Conservation (phyloP, 92 coral and sea anemone species). For the Siderastrea siderea region DNA sequence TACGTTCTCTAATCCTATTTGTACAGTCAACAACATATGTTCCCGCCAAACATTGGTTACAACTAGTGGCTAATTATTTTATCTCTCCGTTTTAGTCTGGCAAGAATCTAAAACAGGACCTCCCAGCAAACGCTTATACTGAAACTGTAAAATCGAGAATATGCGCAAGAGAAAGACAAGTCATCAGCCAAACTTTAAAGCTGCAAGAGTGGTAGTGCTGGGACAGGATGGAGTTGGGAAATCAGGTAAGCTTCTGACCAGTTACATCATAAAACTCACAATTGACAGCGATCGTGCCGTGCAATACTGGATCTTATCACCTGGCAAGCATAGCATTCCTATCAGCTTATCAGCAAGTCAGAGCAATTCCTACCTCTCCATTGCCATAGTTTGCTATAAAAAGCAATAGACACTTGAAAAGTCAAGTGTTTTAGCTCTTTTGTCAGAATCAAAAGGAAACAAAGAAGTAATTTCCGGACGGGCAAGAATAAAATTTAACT, state of each 20-base stretch:
- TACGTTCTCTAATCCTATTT: background rate
- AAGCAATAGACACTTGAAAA: slow-evolving; percentile 39
- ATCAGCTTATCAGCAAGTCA: slow-evolving; percentile 9
- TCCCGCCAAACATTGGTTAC: slow-evolving; percentile 7
- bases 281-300: background rate
- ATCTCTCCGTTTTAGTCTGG: slow-evolving; percentile 3
- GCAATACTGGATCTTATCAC: slow-evolving; percentile 17
- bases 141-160: background rate
- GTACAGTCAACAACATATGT: slow-evolving; percentile 2
- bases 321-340: background rate
- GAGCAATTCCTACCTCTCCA: slow-evolving; percentile 6
- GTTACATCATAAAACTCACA: background rate
- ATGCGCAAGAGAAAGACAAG: slow-evolving; percentile 78
- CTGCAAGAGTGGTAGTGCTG: slow-evolving; percentile 67
- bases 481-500: no score
- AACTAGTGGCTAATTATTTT: background rate
- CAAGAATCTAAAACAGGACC: background rate
- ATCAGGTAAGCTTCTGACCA: slow-evolving; percentile 64
- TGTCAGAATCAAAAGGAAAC: background rate
- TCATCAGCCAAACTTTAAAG: slow-evolving; percentile 56
- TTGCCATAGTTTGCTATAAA: slow-evolving; percentile 14
- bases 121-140: no score
- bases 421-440: slow-evolving; percentile 25
- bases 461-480: background rate
- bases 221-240: slow-evolving; percentile 92